Conservation (phyloP, 2,888 invertebrate species). For the Morpho deidamia region DNA sequence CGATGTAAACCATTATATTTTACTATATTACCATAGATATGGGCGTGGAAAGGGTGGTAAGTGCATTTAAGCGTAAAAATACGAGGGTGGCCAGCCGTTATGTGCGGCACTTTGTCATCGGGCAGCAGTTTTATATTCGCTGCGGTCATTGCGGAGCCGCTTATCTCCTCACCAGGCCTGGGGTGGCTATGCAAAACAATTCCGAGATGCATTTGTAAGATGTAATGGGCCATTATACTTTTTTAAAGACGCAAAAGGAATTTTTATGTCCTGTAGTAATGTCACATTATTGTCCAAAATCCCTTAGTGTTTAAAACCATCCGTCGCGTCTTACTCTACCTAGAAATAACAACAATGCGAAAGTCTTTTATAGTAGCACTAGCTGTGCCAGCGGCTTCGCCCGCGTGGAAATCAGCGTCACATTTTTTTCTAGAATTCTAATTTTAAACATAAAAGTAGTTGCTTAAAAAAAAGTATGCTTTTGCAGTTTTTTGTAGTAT, state of each 20-base stretch:
- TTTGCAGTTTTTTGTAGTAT: too few relatives aligned
- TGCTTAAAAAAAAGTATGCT: too few relatives aligned
- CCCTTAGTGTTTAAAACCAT: too few relatives aligned
- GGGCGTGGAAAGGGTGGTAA: constrained; percentile 38
- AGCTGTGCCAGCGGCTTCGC: too few relatives aligned
- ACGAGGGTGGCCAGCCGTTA: constrained; percentile 44
- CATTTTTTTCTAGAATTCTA: too few relatives aligned
- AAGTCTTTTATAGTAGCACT: too few relatives aligned
- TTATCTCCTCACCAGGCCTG: constrained; percentile 29
- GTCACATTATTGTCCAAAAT: background rate
- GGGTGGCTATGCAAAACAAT: constrained; percentile 25
- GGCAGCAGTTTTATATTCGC: constrained; percentile 51
- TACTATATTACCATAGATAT: constrained; percentile 29
- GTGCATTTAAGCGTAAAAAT: constrained; percentile 54
- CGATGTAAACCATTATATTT: constrained; percentile 23
- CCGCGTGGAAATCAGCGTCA: too few relatives aligned
- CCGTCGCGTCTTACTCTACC: too few relatives aligned
- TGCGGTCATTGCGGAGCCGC: constrained; percentile 37
- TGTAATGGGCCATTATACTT: constrained; percentile 1
- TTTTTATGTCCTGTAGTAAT: constrained; percentile 1
- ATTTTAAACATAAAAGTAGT: too few relatives aligned
- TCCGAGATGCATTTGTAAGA: constrained; percentile 15
- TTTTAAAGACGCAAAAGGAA: background rate
- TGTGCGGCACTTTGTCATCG: constrained; percentile 55
- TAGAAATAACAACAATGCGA: too few relatives aligned